Base-by-base conservation (phyloP, 2,113 vertebrate genomes). In the Hydropotes inermis region DNA sequence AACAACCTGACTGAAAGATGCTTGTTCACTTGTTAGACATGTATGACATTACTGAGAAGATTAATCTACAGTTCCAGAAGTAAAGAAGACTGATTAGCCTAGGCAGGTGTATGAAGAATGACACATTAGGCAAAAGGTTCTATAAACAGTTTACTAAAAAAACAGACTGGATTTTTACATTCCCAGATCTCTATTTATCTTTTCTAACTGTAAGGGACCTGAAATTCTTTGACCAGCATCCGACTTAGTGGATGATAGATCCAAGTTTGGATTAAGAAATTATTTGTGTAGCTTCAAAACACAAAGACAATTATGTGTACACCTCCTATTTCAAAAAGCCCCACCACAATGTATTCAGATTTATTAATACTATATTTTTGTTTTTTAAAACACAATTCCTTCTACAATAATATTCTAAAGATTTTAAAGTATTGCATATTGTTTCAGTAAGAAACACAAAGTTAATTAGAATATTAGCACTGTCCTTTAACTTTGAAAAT, bases 391-490 rank as follows among this genome's bases (percentile, higher is more conserved):
- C 16, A 92, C 30, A 23, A 67, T 79, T 76, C n/a, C 87, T 87
- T 70, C 43, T 79, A 93, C 9, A 85, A 64, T 61, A 94, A 89
- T 11, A 96, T 5, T 76, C 11, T 52, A 87, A 96, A 98, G 76
- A 98, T 74, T 90, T 30, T 60, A 79, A 97, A 98, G 52, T 61
- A 79, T 4, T 50, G 27, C 47, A 97, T 91, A 96, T 33, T 97
- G 74, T 94, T 97, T 96, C 55, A 39, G 7, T 84, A 74, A 33
- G 12, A 94, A 4, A 27, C 43, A 94, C 28, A 54, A 19, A 61
- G 33, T 92, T 97, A 91, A 97, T 91, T 97, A 95, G 84, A 95
- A 96, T 95, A 95, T 94, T 92, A 97, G 83, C 91, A 0, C 1
- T 64, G 76, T 54, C 64, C 78, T 97, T 95, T 91, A 96, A 79